phyloP scores from a whole-genome alignment of 2,888 invertebrate species.

The Drosophila stalkeri region DNA sequence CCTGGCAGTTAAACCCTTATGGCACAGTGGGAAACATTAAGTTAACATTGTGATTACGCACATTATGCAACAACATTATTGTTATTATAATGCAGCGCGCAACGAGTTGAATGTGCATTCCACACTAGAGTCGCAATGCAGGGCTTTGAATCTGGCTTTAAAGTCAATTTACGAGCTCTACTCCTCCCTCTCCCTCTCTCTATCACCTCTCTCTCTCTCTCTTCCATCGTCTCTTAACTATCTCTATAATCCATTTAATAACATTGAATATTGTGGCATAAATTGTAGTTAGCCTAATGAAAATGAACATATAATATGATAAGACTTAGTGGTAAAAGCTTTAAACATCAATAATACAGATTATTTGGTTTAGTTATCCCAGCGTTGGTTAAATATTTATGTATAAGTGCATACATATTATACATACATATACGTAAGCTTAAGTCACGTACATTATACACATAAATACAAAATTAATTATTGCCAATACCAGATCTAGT shows the following conservation, averaged over 20 bases:
- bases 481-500: background rate
- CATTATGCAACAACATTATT: slow-evolving; percentile 47
- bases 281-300: background rate
- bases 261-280: background rate
- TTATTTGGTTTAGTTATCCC: background rate
- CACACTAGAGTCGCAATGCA: slow-evolving; percentile 1
- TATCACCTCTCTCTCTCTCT: background rate
- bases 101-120: slow-evolving; percentile 15
- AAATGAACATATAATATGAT: background rate
- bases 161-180: slow-evolving; percentile 10
- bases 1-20: slow-evolving; percentile 54
- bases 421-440: background rate
- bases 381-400: background rate
- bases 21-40: slow-evolving; percentile 28
- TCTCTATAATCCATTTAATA: background rate
- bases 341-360: background rate
- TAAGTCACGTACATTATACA: no score
- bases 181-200: background rate
- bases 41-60: slow-evolving; percentile 55
- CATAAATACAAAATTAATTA: background rate
- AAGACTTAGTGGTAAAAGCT: slow-evolving; percentile 1
- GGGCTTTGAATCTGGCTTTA: slow-evolving; percentile 7
- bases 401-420: background rate
- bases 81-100: slow-evolving; percentile 38
- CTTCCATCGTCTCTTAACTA: background rate